Base-by-base conservation (phyloP, 1,140 invertebrate species). In the Lucilia cuprina region DNA sequence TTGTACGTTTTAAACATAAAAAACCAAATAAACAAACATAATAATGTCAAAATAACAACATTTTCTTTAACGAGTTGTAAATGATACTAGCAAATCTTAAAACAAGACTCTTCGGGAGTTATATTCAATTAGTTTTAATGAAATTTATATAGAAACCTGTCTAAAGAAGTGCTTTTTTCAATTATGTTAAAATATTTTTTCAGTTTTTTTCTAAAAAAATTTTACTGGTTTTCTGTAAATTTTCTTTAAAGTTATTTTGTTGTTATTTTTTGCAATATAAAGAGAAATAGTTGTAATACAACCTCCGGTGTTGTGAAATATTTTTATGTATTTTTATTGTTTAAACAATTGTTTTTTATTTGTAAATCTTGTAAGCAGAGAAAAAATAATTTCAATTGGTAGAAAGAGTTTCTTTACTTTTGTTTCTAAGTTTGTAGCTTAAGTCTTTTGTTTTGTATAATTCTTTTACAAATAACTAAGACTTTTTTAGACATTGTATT, bases 361-460 rank as follows among this genome's bases (percentile, higher is more conserved):
- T 30, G 25, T 30, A 30, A 30, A 30, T 30, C 25, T 30, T 30
- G 74, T 17, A 5, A 75, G 30, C 35, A 78, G 35, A 78, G 17
- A 41, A 17, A 34, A n/a, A 34, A 41, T n/a, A n/a, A 77, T n/a
- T n/a, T 13, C 41, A 35, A 34, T 75, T 25, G 5, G n/a, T n/a
- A n/a, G n/a, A n/a, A n/a, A 25, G 17, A 41, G 75, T 78, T 17
- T 30, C 25, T 30, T 30, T 30, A 30, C 25, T 30, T 30, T 30
- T 30, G 10, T 2, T 21, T 25, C 9, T 25, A 80, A 50, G 75
- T 78, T 78, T 78, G 35, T 78, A 21, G 17, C 75, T 78, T 78
- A 78, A 78, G 75, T 78, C 75, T 78, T 78, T 78, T 78, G 75
- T 78, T 78, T 78, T n/a, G 41, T 17, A 5, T 2, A n/a, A 30